phyloP scores from a whole-genome alignment of 2,888 invertebrate species.

The Cosmia pyralina region DNA sequence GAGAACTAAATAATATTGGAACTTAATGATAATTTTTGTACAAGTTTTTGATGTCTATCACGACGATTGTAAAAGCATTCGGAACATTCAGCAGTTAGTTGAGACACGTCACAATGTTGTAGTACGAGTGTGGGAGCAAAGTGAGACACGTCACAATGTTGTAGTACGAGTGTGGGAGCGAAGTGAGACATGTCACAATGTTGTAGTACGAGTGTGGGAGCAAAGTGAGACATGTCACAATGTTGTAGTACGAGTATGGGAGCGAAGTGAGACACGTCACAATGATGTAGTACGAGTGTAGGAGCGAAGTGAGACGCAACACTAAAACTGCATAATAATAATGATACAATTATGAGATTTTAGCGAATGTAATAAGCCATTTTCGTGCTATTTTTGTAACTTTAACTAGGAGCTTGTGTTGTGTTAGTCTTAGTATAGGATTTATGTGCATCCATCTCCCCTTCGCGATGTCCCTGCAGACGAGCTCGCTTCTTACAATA shows the following conservation, averaged over 20 bases:
- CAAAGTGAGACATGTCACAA: conserved; percentile 62
- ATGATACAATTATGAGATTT: conserved; percentile 83
- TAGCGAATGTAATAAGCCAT: conserved; percentile 85
- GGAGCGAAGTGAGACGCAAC: conserved; percentile 76
- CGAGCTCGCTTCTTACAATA: conserved; percentile 24
- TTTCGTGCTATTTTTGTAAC: conserved; percentile 87
- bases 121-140: conserved; percentile 60
- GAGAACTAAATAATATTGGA: conserved; percentile 82
- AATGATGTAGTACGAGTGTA: conserved; percentile 58
- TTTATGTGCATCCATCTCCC: conserved; percentile 75
- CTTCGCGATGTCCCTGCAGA: conserved; percentile 66
- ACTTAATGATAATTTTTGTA: conserved; percentile 85
- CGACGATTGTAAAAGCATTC: conserved; percentile 70
- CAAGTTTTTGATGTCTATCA: conserved; percentile 80
- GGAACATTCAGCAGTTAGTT: conserved; percentile 69
- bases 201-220: conserved; percentile 58
- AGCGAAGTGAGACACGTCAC: conserved; percentile 52
- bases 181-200: conserved; percentile 61
- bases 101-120: conserved; percentile 60
- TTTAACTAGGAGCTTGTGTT: conserved; percentile 88
- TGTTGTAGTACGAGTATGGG: conserved; percentile 57
- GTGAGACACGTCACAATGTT: conserved; percentile 70
- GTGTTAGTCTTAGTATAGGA: conserved; percentile 84
- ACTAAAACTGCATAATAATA: conserved; percentile 81
- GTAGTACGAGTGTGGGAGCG: conserved; percentile 59